phyloP scores from a whole-genome alignment of 1,140 invertebrate species.

The Apis laboriosa region DNA sequence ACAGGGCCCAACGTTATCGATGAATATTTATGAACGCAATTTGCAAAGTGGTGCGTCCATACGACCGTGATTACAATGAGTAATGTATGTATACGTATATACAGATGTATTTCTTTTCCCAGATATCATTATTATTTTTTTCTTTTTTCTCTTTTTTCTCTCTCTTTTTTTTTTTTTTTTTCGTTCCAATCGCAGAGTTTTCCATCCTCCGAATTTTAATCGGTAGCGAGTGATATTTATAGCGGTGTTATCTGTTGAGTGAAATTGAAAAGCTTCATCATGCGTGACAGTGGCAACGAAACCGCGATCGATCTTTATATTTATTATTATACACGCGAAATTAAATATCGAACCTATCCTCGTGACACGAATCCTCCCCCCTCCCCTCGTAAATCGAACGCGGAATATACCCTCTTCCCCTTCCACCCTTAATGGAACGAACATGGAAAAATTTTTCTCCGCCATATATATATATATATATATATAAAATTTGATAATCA shows the following conservation, averaged over 20 bases:
- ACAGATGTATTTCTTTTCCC: not conserved
- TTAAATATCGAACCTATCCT: conserved; percentile 19
- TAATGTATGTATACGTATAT: conserved; percentile 9
- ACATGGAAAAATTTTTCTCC: not conserved
- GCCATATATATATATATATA: too few species aligned
- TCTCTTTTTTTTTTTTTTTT: not conserved
- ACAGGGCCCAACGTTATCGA: conserved; percentile 23
- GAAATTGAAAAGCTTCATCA: conserved; percentile 53
- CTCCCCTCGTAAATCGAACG: conserved; percentile 5
- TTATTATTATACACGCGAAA: conserved; percentile 38
- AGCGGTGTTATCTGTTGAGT: conserved; percentile 39
- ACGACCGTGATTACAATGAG: conserved; percentile 43
- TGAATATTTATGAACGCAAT: conserved; percentile 54
- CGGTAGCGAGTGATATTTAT: conserved; percentile 34
- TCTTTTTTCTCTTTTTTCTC: not conserved
- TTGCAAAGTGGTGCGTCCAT: conserved; percentile 51
- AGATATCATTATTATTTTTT: too few species aligned
- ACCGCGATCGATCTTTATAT: conserved; percentile 13
- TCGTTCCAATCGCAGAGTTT: conserved; percentile 3
- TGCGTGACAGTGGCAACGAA: conserved; percentile 24
- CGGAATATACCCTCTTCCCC: too few species aligned
- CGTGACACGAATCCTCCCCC: too few species aligned
- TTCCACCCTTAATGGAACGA: not conserved
- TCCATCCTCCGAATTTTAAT: conserved; percentile 39
- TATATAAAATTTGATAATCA: not conserved